These are phyloP conservation scores for Antheraea pernyi DNA, from an alignment of 1,140 invertebrate genomes.

Conservation along the genomic window DNA sequence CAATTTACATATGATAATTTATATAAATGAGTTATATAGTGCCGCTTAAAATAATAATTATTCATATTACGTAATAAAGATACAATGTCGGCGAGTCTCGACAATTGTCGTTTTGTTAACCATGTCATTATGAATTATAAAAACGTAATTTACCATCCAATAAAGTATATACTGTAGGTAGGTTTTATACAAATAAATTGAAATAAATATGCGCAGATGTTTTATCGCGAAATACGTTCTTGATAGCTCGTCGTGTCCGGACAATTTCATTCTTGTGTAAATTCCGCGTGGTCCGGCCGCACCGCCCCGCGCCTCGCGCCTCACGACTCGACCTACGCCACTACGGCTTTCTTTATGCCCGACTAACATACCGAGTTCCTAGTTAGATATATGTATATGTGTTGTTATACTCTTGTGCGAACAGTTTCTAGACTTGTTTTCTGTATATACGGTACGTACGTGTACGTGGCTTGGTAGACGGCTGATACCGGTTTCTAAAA, in stretches of 20 bases:
- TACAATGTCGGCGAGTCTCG: too few species aligned
- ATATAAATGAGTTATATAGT: not conserved
- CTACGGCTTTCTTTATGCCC: slow-evolving; percentile 40
- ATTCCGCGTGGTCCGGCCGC: not conserved
- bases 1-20: too few species aligned
- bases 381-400: slow-evolving; percentile 16
- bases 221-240: slow-evolving; percentile 3
- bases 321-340: slow-evolving; percentile 40
- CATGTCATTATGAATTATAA: not conserved
- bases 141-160: not conserved
- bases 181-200: slow-evolving; percentile 8
- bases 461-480: slow-evolving; percentile 23
- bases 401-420: slow-evolving; percentile 5
- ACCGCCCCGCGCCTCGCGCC: too few species aligned
- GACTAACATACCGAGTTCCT: slow-evolving; percentile 9
- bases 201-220: slow-evolving; percentile 18
- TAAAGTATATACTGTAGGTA: not conserved
- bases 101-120: too few species aligned
- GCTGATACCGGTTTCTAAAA: not conserved
- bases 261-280: slow-evolving; percentile 23
- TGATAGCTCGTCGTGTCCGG: slow-evolving; percentile 6
- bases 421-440: slow-evolving; percentile 29
- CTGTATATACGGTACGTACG: slow-evolving; percentile 13
- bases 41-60: too few species aligned
- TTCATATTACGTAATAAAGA: too few species aligned